phyloP scores from a whole-genome alignment of 2,113 vertebrate species.

The Sinocyclocheilus anshuiensis region DNA sequence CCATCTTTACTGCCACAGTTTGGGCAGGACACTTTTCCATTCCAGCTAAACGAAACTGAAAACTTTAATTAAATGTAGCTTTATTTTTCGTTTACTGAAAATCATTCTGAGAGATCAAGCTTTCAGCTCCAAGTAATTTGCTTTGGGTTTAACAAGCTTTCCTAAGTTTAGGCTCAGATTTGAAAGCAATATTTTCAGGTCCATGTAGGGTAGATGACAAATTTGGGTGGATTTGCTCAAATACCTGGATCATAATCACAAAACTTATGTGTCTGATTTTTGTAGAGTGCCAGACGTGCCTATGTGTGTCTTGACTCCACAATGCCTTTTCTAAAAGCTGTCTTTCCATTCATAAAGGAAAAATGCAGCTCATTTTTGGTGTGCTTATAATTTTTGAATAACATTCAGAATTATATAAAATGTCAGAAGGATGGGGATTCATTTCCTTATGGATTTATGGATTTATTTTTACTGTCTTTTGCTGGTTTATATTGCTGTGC shows the following conservation, averaged over 20 bases:
- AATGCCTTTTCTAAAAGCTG: too few species aligned
- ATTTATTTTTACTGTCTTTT: not conserved
- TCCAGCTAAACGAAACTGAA: not conserved
- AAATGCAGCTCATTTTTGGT: not conserved
- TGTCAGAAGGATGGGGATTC: not conserved
- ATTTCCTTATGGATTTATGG: not conserved
- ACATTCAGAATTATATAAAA: not conserved
- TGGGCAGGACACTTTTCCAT: not conserved
- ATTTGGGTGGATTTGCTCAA: not conserved
- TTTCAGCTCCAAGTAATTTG: slow-evolving; percentile 4
- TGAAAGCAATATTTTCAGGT: slow-evolving; percentile 15
- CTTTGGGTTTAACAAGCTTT: slow-evolving; percentile 11
- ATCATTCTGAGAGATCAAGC: not conserved
- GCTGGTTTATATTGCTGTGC: not conserved
- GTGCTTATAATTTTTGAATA: not conserved
- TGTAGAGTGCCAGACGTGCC: not conserved
- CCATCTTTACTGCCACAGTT: not conserved
- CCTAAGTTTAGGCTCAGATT: slow-evolving; percentile 14
- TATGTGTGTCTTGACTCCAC: not conserved
- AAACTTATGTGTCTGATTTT: not conserved
- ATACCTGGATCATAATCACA: slow-evolving; percentile 12
- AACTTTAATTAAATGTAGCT: slow-evolving; percentile 1
- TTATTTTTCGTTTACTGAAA: not conserved
- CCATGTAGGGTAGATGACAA: not conserved
- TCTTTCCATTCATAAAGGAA: not conserved